Conservation (phyloP, 2,888 invertebrate species). For the Lathronympha strigana region DNA sequence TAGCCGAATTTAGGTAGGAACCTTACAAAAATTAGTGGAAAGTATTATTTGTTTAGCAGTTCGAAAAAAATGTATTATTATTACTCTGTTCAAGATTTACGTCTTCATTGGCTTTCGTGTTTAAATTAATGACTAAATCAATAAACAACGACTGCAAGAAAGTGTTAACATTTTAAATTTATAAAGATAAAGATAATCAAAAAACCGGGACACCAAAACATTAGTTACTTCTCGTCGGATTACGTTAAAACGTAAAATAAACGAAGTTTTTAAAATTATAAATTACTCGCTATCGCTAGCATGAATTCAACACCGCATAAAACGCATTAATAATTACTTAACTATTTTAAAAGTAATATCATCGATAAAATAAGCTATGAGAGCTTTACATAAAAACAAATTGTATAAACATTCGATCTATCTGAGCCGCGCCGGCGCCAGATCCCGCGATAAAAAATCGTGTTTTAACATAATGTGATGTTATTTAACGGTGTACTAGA, state of each 20-base stretch:
- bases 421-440: slow-evolving; percentile 52
- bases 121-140: slow-evolving; percentile 12
- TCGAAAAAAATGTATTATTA: no score
- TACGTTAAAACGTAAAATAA: slow-evolving; percentile 33
- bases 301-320: slow-evolving; percentile 40
- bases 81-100: neutral
- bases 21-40: no score
- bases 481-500: slow-evolving; percentile 59
- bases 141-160: slow-evolving; percentile 18
- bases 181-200: slow-evolving; percentile 37
- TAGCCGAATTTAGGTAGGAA: no score
- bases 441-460: slow-evolving; percentile 59
- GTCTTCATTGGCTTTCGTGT: slow-evolving; percentile 11
- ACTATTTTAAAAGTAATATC: slow-evolving; percentile 26
- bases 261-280: slow-evolving; percentile 27
- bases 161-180: slow-evolving; percentile 37
- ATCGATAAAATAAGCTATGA: slow-evolving; percentile 29
- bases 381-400: slow-evolving; percentile 43
- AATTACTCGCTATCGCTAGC: slow-evolving; percentile 35
- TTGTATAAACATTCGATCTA: slow-evolving; percentile 54
- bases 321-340: slow-evolving; percentile 35
- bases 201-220: slow-evolving; percentile 19
- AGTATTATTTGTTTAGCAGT: no score
- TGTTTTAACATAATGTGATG: slow-evolving; percentile 60
- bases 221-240: slow-evolving; percentile 27